A percentile compares a stretch with the other conserved stretches of the same genome.
These are phyloP conservation scores for Rugalucina vietnamica DNA, from an alignment of 2,888 invertebrate species.

Conservation along the genomic window DNA sequence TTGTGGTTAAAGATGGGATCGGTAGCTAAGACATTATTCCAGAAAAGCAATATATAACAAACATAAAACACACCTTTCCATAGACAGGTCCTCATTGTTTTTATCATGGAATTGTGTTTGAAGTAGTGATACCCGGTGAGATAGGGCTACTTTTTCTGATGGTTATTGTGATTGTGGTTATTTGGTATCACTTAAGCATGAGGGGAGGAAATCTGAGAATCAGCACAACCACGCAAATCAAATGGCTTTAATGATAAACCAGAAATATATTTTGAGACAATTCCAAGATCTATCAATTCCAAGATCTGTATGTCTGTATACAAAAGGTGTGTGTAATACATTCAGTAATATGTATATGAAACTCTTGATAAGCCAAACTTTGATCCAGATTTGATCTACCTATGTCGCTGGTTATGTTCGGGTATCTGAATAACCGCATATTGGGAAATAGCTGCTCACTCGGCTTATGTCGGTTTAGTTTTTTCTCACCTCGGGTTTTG, in stretches of 20 bases:
- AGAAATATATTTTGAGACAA: no score
- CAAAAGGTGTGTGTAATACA: no score
- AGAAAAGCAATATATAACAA: background rate
- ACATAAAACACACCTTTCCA: constrained; percentile 15
- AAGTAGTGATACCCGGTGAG: constrained; percentile 2
- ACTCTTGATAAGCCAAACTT: no score
- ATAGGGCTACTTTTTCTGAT: constrained; percentile 8
- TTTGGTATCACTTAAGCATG: constrained; percentile 10
- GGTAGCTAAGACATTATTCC: background rate
- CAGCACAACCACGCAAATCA: background rate
- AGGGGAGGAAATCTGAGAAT: background rate
- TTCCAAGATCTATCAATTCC: no score
- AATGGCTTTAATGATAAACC: background rate
- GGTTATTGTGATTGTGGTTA: background rate
- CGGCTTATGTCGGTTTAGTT: no score
- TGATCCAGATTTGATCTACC: no score
- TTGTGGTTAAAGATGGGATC: constrained; percentile 3
- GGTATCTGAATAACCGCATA: no score
- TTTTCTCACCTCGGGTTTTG: no score
- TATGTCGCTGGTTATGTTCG: no score
- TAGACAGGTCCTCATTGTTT: constrained; percentile 11
- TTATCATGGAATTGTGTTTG: background rate
- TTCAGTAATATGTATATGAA: no score
- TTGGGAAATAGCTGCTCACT: no score
- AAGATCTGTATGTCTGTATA: no score